These are phyloP conservation scores for Numenius phaeopus DNA, from an alignment of 2,797 vertebrate genomes.

Conservation along the genomic window DNA sequence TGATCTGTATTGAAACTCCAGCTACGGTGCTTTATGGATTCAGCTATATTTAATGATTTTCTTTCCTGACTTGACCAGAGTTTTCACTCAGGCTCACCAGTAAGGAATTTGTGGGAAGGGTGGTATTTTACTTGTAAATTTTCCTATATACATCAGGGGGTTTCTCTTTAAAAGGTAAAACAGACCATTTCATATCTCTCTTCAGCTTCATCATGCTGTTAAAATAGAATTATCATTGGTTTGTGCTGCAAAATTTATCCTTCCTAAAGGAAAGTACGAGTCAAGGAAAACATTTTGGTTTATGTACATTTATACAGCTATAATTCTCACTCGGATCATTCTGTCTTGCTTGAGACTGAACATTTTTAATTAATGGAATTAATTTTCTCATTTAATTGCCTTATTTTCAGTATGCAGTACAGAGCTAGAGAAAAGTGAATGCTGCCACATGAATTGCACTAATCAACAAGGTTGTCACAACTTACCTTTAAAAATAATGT, in stretches of 20 bases:
- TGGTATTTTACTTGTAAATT: conserved; percentile 36
- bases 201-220: not conserved
- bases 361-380: conserved; percentile 71
- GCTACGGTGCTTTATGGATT: conserved; percentile 6
- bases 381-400: conserved; percentile 71
- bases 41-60: conserved; percentile 35
- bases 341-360: conserved; percentile 61
- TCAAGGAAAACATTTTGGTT: conserved; percentile 37
- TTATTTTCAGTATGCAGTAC: conserved; percentile 64
- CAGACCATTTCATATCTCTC: not conserved
- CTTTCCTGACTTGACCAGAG: not conserved
- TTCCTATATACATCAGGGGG: not conserved
- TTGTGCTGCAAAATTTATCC: conserved; percentile 20
- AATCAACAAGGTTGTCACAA: conserved; percentile 73
- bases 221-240: not conserved
- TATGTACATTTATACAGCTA: conserved; percentile 37
- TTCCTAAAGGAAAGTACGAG: conserved; percentile 35
- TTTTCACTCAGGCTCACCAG: conserved; percentile 1
- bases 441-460: conserved; percentile 69
- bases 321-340: conserved; percentile 35
- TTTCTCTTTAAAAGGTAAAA: conserved; percentile 36
- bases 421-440: conserved; percentile 37
- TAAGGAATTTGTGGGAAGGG: conserved; percentile 29
- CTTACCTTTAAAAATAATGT: conserved; percentile 70
- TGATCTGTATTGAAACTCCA: conserved; percentile 48